phyloP scores from a whole-genome alignment of 2,888 invertebrate genomes.

The Pycnomerus fuliginosus region DNA sequence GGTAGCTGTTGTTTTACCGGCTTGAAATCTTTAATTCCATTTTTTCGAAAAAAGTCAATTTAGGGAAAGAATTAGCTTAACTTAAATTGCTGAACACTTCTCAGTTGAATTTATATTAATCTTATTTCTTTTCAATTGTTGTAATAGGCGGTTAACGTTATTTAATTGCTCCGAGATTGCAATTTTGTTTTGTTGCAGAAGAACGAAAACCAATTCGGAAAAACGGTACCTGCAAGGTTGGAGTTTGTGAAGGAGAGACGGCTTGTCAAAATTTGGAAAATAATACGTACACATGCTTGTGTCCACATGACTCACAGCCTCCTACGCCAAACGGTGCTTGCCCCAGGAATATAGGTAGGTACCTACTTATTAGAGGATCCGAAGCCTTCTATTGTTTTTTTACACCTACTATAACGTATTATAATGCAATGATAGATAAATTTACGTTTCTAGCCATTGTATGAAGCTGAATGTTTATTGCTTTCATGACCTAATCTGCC shows the following conservation, averaged over 20 bases:
- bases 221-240: slow-evolving; percentile 53
- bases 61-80: too few species aligned
- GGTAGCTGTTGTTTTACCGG: too few species aligned
- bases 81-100: too few species aligned
- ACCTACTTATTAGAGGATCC: slow-evolving; percentile 5
- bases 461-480: neutral
- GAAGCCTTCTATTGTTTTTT: slow-evolving; percentile 9
- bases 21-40: too few species aligned
- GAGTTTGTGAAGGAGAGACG: slow-evolving; percentile 63
- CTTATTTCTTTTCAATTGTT: too few species aligned
- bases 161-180: too few species aligned
- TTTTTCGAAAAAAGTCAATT: too few species aligned
- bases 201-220: slow-evolving; percentile 33
- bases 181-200: too few species aligned
- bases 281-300: slow-evolving; percentile 62
- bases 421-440: neutral
- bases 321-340: slow-evolving; percentile 63
- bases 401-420: slow-evolving; percentile 9
- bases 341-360: slow-evolving; percentile 54
- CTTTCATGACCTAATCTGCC: neutral
- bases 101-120: too few species aligned
- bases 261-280: slow-evolving; percentile 60
- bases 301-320: slow-evolving; percentile 65
- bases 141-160: too few species aligned
- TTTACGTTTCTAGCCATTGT: neutral